Conservation (phyloP, 2,797 vertebrate genomes). For the Hoplostethus atlanticus region DNA sequence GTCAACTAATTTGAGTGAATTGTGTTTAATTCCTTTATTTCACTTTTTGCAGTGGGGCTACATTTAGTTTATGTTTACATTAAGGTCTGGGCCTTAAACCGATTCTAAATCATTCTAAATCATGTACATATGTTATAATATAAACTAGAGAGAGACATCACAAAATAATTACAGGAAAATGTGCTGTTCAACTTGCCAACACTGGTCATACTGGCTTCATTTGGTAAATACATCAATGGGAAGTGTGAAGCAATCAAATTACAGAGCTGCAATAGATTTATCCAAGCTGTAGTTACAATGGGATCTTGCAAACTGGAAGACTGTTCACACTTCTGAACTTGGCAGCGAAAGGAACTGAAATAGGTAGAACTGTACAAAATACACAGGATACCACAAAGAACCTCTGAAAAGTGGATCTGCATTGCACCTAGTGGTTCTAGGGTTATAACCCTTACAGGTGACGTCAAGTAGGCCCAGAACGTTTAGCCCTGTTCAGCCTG, state of each 20-base stretch:
- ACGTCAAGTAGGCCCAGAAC: neutral
- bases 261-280: constrained; percentile 37
- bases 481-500: neutral
- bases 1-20: no score
- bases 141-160: constrained; percentile 16
- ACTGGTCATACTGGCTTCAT: neutral
- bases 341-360: constrained; percentile 16
- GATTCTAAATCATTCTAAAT: neutral
- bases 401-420: constrained; percentile 14
- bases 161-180: constrained; percentile 4
- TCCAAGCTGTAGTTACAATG: neutral
- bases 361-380: neutral
- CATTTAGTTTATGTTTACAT: neutral
- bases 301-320: neutral
- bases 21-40: neutral
- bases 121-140: neutral
- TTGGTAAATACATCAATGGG: constrained; percentile 43
- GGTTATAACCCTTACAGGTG: neutral
- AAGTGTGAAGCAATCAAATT: constrained; percentile 13
- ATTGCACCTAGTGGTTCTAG: neutral
- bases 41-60: no score
- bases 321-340: constrained; percentile 6
- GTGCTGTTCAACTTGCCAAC: neutral
- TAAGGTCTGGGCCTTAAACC: neutral
- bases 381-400: neutral